Evolutionary conservation across 1,140 invertebrate species (phyloP), one percentile per base, ranked within the genome.

Genomic region (Bombus breviceps): DNA sequence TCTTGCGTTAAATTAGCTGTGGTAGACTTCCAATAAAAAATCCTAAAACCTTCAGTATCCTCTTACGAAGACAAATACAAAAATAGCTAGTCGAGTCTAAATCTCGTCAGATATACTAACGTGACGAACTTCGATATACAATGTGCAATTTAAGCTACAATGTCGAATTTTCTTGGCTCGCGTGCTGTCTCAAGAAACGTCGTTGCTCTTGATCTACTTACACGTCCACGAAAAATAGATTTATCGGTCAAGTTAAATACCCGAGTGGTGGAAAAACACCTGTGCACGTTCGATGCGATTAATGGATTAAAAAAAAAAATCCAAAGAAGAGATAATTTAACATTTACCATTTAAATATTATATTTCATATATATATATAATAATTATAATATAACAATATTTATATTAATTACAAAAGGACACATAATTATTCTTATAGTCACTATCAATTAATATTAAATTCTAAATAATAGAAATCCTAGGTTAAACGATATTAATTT

Each of bases 151-250:
- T 32, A 32, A 66, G 37, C 39, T 6, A 39, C 75, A 77, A 62
- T 78, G 37, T 43, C 75, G 37, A 77, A 64, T 64, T 78, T 41
- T 66, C 75, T 78, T 78, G 75, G 75, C 75, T 62, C 75, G 57
- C 37, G 25, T 32, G 53, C 37, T 15, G 75, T 15, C 32, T 59
- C 34, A 25, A 41, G 41, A 47, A 69, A 28, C 64, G 18, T 39
- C 41, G 41, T 69, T 80, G 75, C 57, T 78, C 77, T 80, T 80
- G 77, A 69, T 80, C 77, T 64, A 80, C 41, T 80, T 80, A 68
- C 64, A n/a, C 32, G 41, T 41, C 77, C 64, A 47, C 43, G 77
- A 28, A 22, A 69, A 47, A 78, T 64, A 41, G 37, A 64, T 62
- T 64, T 64, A 80, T 80, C 41, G 37, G 62, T 25, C n/a, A 18